phyloP scores from a whole-genome alignment of 2,888 invertebrate species.

The Venusia cambrica region DNA sequence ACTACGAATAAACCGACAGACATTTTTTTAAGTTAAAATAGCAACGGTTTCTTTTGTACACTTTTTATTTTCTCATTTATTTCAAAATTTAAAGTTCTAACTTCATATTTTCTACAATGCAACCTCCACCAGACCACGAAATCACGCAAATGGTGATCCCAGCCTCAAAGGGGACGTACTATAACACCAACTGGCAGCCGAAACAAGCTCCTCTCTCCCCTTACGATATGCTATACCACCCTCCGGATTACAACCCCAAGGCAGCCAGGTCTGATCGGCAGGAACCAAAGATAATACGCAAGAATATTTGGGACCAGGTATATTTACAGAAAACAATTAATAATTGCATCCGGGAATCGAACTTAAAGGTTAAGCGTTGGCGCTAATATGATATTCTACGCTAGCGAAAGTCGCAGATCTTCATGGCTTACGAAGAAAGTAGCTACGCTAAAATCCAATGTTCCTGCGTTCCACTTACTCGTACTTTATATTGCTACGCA shows the following conservation, averaged over 20 bases:
- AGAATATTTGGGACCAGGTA: constrained; percentile 71
- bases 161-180: constrained; percentile 56
- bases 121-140: constrained; percentile 39
- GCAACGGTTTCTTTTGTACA: too few relatives aligned
- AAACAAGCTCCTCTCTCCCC: constrained; percentile 50
- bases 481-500: too few relatives aligned
- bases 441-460: too few relatives aligned
- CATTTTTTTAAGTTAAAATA: too few relatives aligned
- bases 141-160: constrained; percentile 65
- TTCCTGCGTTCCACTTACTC: too few relatives aligned
- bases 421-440: too few relatives aligned
- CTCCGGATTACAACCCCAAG: constrained; percentile 70
- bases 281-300: constrained; percentile 62
- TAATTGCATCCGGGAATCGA: too few relatives aligned
- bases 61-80: not conserved
- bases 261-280: constrained; percentile 65
- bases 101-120: constrained; percentile 7
- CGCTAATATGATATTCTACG: too few relatives aligned
- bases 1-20: too few relatives aligned
- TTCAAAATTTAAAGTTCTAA: constrained; percentile 3
- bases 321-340: too few relatives aligned
- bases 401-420: too few relatives aligned
- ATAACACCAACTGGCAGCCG: constrained; percentile 60
- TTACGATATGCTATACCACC: constrained; percentile 72
- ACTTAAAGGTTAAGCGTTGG: too few relatives aligned